Evolutionary conservation across 2,888 invertebrate species (phyloP).

Genomic region (Protula sp.): DNA sequence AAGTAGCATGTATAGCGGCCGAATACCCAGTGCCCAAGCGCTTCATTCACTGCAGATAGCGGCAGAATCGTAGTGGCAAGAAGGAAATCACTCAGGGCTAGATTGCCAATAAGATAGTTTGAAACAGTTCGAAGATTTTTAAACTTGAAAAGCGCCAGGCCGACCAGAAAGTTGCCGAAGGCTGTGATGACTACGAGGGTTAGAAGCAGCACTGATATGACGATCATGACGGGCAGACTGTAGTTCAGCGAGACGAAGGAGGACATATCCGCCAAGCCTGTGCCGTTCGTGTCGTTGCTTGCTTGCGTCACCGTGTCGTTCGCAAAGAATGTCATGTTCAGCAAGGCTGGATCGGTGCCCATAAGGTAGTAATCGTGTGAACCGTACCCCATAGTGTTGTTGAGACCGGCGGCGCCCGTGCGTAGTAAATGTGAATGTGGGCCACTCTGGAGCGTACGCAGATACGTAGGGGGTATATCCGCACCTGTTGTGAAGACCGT

Average conservation of each 20-base stretch:
- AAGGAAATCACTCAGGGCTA: conserved; percentile 52
- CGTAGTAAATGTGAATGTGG: too few species aligned
- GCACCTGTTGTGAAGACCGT: too few species aligned
- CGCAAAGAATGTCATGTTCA: too few species aligned
- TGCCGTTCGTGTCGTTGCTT: not conserved
- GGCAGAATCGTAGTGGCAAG: conserved; percentile 51
- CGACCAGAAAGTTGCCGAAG: conserved; percentile 49
- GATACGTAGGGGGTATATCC: too few species aligned
- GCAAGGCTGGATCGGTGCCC: too few species aligned
- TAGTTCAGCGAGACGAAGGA: conserved; percentile 12
- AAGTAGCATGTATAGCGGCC: conserved; percentile 52
- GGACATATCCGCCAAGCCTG: not conserved
- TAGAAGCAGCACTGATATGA: conserved; percentile 38
- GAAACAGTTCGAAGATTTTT: conserved; percentile 47
- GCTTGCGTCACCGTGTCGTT: too few species aligned
- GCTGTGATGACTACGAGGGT: conserved; percentile 46
- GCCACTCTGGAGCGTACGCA: too few species aligned
- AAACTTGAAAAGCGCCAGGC: conserved; percentile 43
- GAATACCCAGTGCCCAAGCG: conserved; percentile 52
- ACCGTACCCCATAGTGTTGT: too few species aligned
- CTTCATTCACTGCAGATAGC: conserved; percentile 45
- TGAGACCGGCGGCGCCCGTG: too few species aligned
- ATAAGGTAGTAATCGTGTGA: too few species aligned
- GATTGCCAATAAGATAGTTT: conserved; percentile 53
- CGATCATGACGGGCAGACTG: conserved; percentile 22